phyloP scores from a whole-genome alignment of 2,797 vertebrate genomes.

The Scarus forsteni region DNA sequence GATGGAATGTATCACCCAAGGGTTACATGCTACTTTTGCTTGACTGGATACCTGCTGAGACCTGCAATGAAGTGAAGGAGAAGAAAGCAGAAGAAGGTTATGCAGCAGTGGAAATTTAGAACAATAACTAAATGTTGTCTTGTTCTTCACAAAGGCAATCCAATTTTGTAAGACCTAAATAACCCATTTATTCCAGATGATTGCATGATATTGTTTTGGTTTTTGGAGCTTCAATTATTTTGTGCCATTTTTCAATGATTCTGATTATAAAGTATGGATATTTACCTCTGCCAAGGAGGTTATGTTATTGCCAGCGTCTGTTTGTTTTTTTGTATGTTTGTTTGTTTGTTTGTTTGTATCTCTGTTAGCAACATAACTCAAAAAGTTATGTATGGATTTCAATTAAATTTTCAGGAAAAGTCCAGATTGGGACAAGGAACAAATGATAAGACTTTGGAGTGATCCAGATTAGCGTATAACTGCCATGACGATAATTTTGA shows the following conservation, averaged over 20 bases:
- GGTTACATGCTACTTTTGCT: slow-evolving; percentile 66
- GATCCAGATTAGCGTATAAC: too few species aligned
- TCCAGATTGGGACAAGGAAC: too few species aligned
- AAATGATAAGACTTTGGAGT: too few species aligned
- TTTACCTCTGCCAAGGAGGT: too few species aligned
- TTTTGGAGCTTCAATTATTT: not conserved
- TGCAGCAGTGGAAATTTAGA: slow-evolving; percentile 1
- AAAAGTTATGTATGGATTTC: too few species aligned
- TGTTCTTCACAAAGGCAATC: slow-evolving; percentile 23
- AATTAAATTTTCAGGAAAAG: too few species aligned
- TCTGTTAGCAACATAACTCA: too few species aligned
- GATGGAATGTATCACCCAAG: slow-evolving; percentile 73
- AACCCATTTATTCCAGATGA: not conserved
- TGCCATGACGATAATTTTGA: too few species aligned
- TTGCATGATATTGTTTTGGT: not conserved
- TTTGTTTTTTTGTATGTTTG: too few species aligned
- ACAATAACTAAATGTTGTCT: slow-evolving; percentile 14
- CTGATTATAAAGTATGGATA: too few species aligned
- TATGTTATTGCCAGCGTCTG: too few species aligned
- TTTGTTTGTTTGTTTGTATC: too few species aligned
- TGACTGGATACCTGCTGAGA: slow-evolving; percentile 38
- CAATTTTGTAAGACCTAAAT: not conserved
- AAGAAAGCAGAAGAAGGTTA: slow-evolving; percentile 1
- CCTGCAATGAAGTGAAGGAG: slow-evolving; percentile 4
- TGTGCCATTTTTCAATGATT: not conserved